A percentile compares a stretch with the other conserved stretches of the same genome.
Conservation (phyloP, 2,797 vertebrate genomes). For the Malurus splendens region DNA sequence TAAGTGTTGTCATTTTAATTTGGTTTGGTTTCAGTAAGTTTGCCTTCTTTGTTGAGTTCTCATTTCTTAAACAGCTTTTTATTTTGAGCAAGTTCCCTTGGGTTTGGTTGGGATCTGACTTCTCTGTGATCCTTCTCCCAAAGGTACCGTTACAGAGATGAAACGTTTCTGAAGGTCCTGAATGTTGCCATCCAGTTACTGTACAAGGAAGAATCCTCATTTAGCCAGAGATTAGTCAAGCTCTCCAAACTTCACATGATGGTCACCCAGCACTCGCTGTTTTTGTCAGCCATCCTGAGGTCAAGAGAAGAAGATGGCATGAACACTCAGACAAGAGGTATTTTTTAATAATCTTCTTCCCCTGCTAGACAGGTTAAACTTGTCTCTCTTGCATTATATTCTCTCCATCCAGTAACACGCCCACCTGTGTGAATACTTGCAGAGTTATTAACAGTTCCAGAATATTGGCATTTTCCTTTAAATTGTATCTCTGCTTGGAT, state of each 20-base stretch:
- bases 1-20: constrained; percentile 57
- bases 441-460: not conserved
- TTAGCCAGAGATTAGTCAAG: constrained; percentile 68
- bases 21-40: not conserved
- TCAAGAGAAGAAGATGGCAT: constrained; percentile 59
- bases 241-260: constrained; percentile 83
- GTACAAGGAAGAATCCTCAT: constrained; percentile 62
- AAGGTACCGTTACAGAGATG: constrained; percentile 85
- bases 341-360: not conserved
- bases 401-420: not conserved
- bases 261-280: constrained; percentile 90
- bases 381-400: not conserved
- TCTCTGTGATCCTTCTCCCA: not conserved
- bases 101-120: not conserved
- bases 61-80: not conserved
- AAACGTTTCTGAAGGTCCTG: constrained; percentile 75
- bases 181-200: constrained; percentile 66
- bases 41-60: not conserved
- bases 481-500: not conserved
- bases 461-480: not conserved
- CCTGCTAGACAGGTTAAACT: not conserved
- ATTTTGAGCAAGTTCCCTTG: not conserved
- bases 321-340: constrained; percentile 76
- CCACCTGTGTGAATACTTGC: not conserved
- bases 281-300: constrained; percentile 83